Base-by-base conservation (phyloP, 2,113 vertebrate species). In the Apodemus sylvaticus region DNA sequence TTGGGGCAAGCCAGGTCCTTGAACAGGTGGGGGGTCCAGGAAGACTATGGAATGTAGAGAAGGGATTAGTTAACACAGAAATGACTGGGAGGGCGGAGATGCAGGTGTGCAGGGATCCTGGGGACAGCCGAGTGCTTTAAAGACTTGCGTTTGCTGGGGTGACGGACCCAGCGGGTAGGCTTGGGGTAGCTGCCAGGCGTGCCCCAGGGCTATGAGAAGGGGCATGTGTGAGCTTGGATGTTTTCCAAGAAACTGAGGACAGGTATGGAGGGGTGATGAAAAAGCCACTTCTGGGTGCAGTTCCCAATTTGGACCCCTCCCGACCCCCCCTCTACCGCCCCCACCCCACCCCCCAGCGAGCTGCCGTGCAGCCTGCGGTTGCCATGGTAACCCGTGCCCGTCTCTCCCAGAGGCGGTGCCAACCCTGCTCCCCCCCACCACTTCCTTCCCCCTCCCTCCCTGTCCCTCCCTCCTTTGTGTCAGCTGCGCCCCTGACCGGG, bases 361-460 rank as follows among this genome's bases (percentile, higher is more conserved):
- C 82, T 93, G 95, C 94, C 86, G 76, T 58, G 3, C 85, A 97
- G 94, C 96, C 97, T 86, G 83, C n/a, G 76, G 98, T 98, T 98
- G 96, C 97, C 98, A 98, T 98, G 94, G 96, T 96, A 98, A 98
- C 98, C 96, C 79, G 92, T 96, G 96, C 98, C 96, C 94, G 97
- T 96, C 91, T 97, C 97, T 98, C 98, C 97, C 97, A 97, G 96
- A 96, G 98, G 98, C 97, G 97, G 97, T 97, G 96, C 97, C 98
- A 97, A 95, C 91, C 93, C 88, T 74, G 81, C 85, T 95, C 94
- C 95, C 95, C 90, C 93, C 94, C 95, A 92, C 82, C 97, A 85
- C 94, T 97, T 97, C 96, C 97, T 96, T 62, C 93, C 86, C 91
- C 95, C 96, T 96, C 94, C 96, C 94, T 95, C 82, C 82, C 48